These are phyloP conservation scores for human (Homo sapiens) DNA, from an alignment of 2,113 vertebrate species.

Conservation along the genomic window DNA sequence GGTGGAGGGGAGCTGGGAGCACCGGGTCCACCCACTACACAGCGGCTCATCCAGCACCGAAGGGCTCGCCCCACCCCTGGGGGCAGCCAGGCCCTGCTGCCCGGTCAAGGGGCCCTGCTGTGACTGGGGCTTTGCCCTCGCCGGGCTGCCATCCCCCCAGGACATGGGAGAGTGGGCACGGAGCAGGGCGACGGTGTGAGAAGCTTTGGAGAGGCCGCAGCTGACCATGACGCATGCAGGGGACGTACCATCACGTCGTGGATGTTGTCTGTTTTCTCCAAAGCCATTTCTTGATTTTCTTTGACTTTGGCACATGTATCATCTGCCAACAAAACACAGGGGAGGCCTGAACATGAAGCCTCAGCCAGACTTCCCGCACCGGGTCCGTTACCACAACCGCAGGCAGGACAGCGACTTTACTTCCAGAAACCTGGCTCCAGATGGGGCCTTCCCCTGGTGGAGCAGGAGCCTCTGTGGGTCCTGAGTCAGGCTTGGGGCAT, in stretches of 20 bases:
- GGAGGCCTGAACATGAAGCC: accelerated
- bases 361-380: accelerated
- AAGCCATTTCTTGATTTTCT: neutral
- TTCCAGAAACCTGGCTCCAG: accelerated
- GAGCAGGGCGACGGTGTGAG: too few relatives aligned
- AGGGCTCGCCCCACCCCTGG: neutral
- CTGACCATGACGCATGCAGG: accelerated
- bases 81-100: too few relatives aligned
- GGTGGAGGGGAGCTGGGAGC: neutral
- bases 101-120: too few relatives aligned
- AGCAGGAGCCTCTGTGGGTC: neutral
- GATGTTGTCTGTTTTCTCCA: constrained; percentile 42
- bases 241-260: constrained; percentile 75
- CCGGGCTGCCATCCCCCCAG: neutral
- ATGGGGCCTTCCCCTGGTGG: neutral
- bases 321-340: constrained; percentile 37
- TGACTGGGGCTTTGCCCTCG: too few relatives aligned
- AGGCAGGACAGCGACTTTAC: accelerated
- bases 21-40: neutral
- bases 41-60: neutral
- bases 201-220: neutral
- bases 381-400: accelerated
- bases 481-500: neutral
- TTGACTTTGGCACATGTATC: neutral
- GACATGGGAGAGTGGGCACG: neutral